Conservation (phyloP, 1,140 invertebrate species). For the Hylyphantes graminicola region DNA sequence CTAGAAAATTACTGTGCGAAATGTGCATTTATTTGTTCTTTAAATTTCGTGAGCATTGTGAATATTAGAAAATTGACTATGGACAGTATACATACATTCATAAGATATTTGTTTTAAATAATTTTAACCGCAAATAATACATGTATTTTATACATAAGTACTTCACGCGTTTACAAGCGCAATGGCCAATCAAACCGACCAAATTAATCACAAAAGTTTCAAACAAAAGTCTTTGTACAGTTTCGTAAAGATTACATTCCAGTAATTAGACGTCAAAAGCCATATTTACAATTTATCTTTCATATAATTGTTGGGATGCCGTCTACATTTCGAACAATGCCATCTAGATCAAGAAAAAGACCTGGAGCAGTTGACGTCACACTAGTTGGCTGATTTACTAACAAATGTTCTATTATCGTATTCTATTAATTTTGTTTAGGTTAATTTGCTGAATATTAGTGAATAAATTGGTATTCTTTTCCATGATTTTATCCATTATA, state of each 20-base stretch:
- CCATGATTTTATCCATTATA: too few relatives aligned
- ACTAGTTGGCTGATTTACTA: too few relatives aligned
- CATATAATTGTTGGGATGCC: background rate
- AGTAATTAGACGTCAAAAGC: constrained; percentile 40
- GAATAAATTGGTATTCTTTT: too few relatives aligned
- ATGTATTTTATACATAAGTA: constrained; percentile 40
- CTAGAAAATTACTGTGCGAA: constrained; percentile 45
- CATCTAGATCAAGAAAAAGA: too few relatives aligned
- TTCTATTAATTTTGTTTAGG: too few relatives aligned
- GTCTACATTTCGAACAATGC: too few relatives aligned
- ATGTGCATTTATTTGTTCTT: constrained; percentile 49
- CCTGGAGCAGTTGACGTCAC: too few relatives aligned
- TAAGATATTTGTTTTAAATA: constrained; percentile 32
- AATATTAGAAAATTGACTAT: constrained; percentile 46
- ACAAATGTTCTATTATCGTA: too few relatives aligned
- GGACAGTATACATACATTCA: constrained; percentile 41
- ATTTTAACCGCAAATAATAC: constrained; percentile 16
- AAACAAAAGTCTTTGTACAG: constrained; percentile 37
- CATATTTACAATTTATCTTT: constrained; percentile 29
- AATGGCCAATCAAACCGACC: constrained; percentile 9
- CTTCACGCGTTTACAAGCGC: background rate
- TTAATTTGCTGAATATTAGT: too few relatives aligned
- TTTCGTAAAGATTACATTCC: constrained; percentile 7
- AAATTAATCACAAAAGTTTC: constrained; percentile 31
- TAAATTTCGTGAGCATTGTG: constrained; percentile 47